These are phyloP conservation scores for Drosophila setifemur DNA, from an alignment of 1,140 invertebrate genomes.

Conservation along the genomic window DNA sequence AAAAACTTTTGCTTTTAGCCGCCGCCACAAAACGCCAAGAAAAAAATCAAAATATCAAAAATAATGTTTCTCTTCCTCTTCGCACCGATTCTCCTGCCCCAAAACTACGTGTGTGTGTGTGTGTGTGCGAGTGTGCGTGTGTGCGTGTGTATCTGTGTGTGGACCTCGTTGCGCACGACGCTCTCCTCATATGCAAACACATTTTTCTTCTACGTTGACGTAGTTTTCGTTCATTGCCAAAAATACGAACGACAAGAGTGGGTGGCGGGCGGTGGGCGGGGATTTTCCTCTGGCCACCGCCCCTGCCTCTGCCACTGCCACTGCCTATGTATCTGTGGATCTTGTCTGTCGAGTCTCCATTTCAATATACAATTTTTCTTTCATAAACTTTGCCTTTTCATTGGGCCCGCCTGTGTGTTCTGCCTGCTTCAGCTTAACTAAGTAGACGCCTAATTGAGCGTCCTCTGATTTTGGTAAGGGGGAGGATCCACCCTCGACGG, in stretches of 20 bases:
- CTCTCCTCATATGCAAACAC: slow-evolving; percentile 67
- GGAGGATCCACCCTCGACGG: not conserved
- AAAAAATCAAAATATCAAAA: slow-evolving; percentile 45
- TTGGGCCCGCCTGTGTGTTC: slow-evolving; percentile 15
- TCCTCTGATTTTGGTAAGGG: slow-evolving; percentile 5
- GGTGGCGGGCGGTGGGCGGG: slow-evolving; percentile 17
- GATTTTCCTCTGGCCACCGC: slow-evolving; percentile 14
- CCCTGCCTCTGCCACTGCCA: slow-evolving; percentile 15
- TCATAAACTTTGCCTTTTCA: slow-evolving; percentile 73
- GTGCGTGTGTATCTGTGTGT: slow-evolving; percentile 9
- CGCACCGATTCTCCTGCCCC: slow-evolving; percentile 49
- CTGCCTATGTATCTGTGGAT: slow-evolving; percentile 19
- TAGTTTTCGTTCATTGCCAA: slow-evolving; percentile 80
- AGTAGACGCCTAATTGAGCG: slow-evolving; percentile 75
- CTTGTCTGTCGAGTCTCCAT: slow-evolving; percentile 72
- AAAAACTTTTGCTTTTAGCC: slow-evolving; percentile 79
- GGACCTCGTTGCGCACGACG: slow-evolving; percentile 71
- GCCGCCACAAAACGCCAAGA: slow-evolving; percentile 19
- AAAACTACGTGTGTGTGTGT: slow-evolving; percentile 3
- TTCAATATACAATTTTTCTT: slow-evolving; percentile 74
- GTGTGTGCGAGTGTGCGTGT: slow-evolving; percentile 3
- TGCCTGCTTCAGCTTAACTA: slow-evolving; percentile 27
- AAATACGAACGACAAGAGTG: slow-evolving; percentile 48
- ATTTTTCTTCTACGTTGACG: slow-evolving; percentile 65
- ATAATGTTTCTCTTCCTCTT: slow-evolving; percentile 52